Evolutionary conservation across 2,113 vertebrate genomes (phyloP).

Genomic region (Brienomyrus brachyistius): DNA sequence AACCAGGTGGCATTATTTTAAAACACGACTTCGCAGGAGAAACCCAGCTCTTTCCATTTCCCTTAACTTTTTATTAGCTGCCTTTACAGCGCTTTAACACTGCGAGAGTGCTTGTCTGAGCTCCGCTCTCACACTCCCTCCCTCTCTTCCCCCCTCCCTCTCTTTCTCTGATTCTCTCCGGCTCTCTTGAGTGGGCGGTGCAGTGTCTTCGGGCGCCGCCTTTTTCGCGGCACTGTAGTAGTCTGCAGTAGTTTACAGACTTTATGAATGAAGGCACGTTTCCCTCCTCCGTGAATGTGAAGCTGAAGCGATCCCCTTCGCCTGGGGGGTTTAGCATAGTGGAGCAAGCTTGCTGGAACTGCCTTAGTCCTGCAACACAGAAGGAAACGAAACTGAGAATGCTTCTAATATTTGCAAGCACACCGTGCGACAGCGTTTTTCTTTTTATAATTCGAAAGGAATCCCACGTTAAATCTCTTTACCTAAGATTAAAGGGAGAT

Average conservation of each 20-base stretch:
- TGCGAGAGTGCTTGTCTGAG: background rate
- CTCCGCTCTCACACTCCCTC: background rate
- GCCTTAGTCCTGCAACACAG: background rate
- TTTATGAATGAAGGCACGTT: constrained; percentile 59
- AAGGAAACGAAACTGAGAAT: background rate
- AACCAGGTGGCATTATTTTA: background rate
- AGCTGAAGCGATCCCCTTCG: constrained; percentile 21
- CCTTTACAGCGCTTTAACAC: background rate
- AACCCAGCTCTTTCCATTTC: background rate
- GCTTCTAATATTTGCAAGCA: background rate
- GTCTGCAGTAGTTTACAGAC: constrained; percentile 46
- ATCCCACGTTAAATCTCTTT: background rate
- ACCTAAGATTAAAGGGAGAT: background rate
- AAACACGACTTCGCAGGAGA: background rate
- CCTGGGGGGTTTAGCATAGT: background rate
- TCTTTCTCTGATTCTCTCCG: background rate
- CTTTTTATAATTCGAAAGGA: background rate
- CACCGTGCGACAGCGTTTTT: background rate
- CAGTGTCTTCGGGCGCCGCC: constrained; percentile 34
- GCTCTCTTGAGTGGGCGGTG: constrained; percentile 30
- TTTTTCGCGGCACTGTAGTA: constrained; percentile 51
- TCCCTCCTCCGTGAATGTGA: constrained; percentile 22
- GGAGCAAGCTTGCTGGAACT: background rate
- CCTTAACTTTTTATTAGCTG: background rate
- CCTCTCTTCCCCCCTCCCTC: background rate